Evolutionary conservation across 2,113 vertebrate genomes (phyloP), one percentile per base, ranked within the genome.

Genomic region (Pangasianodon gigas): DNA sequence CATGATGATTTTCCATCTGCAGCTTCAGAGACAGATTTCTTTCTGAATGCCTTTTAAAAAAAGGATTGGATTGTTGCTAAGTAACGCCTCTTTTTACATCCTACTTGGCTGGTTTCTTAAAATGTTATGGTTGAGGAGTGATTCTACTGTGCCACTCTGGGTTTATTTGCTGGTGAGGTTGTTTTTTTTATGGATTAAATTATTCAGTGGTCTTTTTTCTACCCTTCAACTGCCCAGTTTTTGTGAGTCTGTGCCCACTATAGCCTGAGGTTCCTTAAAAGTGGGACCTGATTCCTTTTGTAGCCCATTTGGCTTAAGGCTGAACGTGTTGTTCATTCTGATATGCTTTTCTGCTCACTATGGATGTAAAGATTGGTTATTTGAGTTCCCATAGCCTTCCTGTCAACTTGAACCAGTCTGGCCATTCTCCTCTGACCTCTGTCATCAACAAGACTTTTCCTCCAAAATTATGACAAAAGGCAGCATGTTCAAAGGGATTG

Each of bases 31-130:
- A 91, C 93, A 93, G 94, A 94, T 94, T 95, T 95, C 87, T 95
- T 94, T 95, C 94, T 94, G 92, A 94, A 95, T 93, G 90, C 91
- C 91, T 86, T 93, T 95, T 93, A 94, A 29, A 77, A 77, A 81
- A 82, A 21, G 79, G 87, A 87, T 90, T 93, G 94, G 94, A 94
- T 94, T 94, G 95, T 96, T 96, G 95, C 95, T 95, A 93, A 95
- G 96, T 91, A 95, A 95, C 95, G 91, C 92, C 94, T 94, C 93
- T 93, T 90, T 92, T 90, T 92, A 90, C 91, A 90, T 86, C 94
- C 91, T 93, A 92, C 93, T 93, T 93, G 94, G 92, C 94, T 81
- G 51, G 44, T 93, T 91, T 93, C 94, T 95, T 94, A 95, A 95
- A 96, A 95, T 95, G 94, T 95, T 92, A 95, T 96, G 95, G 60